phyloP scores from a whole-genome alignment of 2,113 vertebrate species.

The Bagarius yarrelli region DNA sequence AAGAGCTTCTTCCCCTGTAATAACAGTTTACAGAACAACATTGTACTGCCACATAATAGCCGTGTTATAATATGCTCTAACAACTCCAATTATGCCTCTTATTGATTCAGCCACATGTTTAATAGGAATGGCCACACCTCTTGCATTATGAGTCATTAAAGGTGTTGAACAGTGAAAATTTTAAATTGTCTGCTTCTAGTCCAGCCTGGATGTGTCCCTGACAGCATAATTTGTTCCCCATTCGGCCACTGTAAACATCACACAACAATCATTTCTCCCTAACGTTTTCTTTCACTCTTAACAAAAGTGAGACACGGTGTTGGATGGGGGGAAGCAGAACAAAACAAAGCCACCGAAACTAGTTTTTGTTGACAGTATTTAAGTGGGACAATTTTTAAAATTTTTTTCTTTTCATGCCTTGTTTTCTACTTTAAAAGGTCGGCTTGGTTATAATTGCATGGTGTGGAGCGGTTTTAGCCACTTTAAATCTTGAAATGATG shows the following conservation, averaged over 20 bases:
- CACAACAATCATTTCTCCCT: constrained; percentile 85
- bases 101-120: constrained; percentile 99
- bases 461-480: constrained; percentile 35
- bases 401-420: constrained; percentile 51
- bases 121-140: constrained; percentile 98
- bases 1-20: constrained; percentile 86
- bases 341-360: constrained; percentile 56
- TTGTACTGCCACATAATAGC: constrained; percentile 95
- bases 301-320: constrained; percentile 54
- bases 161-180: constrained; percentile 97
- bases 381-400: constrained; percentile 80
- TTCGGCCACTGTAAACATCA: constrained; percentile 91
- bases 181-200: constrained; percentile 88
- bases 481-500: constrained; percentile 24
- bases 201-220: constrained; percentile 86
- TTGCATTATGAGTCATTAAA: constrained; percentile 97
- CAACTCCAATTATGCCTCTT: constrained; percentile 99
- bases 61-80: constrained; percentile 99
- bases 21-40: constrained; percentile 96
- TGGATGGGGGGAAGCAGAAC: background rate
- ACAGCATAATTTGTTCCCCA: constrained; percentile 92
- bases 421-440: constrained; percentile 58
- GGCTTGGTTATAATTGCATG: constrained; percentile 77
- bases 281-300: constrained; percentile 51
- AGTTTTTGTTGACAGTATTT: constrained; percentile 67